A percentile compares a stretch with the other conserved stretches of the same genome.
Evolutionary conservation across 2,113 vertebrate genomes (phyloP).

Genomic region (Python bivittatus): DNA sequence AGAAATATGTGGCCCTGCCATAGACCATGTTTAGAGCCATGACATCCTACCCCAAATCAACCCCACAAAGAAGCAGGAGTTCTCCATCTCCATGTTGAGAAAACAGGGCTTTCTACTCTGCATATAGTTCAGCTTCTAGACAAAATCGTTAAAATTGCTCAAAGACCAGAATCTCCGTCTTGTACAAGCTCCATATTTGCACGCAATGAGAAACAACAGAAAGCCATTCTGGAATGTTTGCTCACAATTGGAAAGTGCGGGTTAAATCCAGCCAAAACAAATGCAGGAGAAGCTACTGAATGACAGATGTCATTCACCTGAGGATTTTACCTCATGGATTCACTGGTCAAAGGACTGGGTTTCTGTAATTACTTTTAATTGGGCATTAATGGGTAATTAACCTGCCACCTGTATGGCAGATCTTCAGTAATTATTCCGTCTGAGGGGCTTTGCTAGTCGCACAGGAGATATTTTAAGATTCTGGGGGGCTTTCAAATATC

Average conservation of each 20-base stretch:
- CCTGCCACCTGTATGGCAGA: slow-evolving; percentile 15
- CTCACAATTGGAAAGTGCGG: background rate
- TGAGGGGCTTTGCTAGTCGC: background rate
- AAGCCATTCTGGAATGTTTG: background rate
- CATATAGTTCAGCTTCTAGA: background rate
- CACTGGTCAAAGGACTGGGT: background rate
- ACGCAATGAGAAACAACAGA: background rate
- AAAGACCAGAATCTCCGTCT: background rate
- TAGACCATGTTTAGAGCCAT: background rate
- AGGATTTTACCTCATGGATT: slow-evolving; percentile 14
- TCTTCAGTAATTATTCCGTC: background rate
- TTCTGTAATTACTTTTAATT: slow-evolving; percentile 38
- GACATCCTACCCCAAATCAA: background rate
- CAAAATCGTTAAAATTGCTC: background rate
- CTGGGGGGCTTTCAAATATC: background rate
- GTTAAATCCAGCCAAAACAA: background rate
- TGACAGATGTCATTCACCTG: slow-evolving; percentile 29
- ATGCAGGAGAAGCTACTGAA: background rate
- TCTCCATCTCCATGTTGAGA: background rate
- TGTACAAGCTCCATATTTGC: background rate
- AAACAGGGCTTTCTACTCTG: background rate
- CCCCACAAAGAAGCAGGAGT: background rate
- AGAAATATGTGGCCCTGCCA: background rate
- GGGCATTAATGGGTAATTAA: slow-evolving; percentile 32
- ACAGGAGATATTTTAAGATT: slow-evolving; percentile 1